Percentiles rank a stretch among this genome's conserved stretches.
phyloP scores from a whole-genome alignment of 2,113 vertebrate genomes.

The Thamnophis sirtalis region DNA sequence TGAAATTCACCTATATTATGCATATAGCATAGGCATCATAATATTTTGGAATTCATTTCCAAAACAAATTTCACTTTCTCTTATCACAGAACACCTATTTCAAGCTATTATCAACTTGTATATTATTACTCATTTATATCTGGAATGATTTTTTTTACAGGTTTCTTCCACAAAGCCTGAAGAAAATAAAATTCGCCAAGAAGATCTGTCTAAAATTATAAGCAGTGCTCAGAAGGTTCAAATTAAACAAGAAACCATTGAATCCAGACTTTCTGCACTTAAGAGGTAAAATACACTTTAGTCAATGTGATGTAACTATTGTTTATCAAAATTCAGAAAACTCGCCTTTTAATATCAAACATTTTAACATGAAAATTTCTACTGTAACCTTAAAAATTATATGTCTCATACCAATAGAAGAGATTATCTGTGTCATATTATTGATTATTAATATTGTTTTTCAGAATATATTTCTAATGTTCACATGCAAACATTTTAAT shows the following conservation, averaged over 20 bases:
- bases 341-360: background rate
- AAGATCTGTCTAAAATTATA: slow-evolving; percentile 89
- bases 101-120: background rate
- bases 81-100: background rate
- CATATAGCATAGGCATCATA: background rate
- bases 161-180: slow-evolving; percentile 89
- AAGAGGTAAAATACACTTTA: slow-evolving; percentile 78
- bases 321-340: background rate
- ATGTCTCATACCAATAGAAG: background rate
- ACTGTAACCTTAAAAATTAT: background rate
- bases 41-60: background rate
- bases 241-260: slow-evolving; percentile 87
- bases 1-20: background rate
- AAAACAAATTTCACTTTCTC: background rate
- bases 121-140: background rate
- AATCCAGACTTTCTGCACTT: slow-evolving; percentile 81
- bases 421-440: background rate
- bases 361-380: background rate
- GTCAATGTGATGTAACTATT: background rate
- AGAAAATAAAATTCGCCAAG: slow-evolving; percentile 87
- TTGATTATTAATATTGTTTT: background rate
- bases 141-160: slow-evolving; percentile 65
- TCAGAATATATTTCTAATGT: background rate
- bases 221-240: slow-evolving; percentile 88
- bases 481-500: background rate